Evolutionary conservation across 2,797 vertebrate species (phyloP).

Genomic region (Malurus splendens): DNA sequence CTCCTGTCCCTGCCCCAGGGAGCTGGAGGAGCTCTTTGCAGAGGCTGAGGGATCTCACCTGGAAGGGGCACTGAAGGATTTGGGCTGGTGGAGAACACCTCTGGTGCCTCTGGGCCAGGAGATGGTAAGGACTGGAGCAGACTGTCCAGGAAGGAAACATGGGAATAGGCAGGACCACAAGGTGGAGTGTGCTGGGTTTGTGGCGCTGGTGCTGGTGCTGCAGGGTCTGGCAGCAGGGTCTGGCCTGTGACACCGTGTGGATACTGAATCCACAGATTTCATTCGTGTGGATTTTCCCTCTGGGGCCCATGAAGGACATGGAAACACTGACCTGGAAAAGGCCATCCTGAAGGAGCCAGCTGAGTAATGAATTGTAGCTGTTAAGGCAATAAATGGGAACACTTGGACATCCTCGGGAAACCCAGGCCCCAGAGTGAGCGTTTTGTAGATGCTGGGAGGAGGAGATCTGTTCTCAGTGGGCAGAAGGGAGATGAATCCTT

Average conservation of each 20-base stretch:
- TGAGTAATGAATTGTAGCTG: neutral
- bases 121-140: neutral
- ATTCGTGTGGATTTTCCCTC: neutral
- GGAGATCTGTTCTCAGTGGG: neutral
- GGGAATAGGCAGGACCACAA: neutral
- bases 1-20: neutral
- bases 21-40: neutral
- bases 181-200: fast-evolving
- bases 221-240: neutral
- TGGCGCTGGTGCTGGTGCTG: neutral
- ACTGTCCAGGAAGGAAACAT: neutral
- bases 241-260: neutral
- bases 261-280: neutral
- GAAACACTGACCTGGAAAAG: neutral
- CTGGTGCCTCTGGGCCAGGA: neutral
- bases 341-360: neutral
- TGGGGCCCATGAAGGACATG: neutral
- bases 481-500: neutral
- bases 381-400: neutral
- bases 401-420: neutral
- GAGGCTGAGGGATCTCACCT: neutral
- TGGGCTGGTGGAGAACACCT: neutral
- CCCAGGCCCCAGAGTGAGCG: neutral
- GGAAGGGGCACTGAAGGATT: neutral
- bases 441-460: neutral